Base-by-base conservation (phyloP, 1,140 invertebrate species). In the Parasteatoda tepidariorum region DNA sequence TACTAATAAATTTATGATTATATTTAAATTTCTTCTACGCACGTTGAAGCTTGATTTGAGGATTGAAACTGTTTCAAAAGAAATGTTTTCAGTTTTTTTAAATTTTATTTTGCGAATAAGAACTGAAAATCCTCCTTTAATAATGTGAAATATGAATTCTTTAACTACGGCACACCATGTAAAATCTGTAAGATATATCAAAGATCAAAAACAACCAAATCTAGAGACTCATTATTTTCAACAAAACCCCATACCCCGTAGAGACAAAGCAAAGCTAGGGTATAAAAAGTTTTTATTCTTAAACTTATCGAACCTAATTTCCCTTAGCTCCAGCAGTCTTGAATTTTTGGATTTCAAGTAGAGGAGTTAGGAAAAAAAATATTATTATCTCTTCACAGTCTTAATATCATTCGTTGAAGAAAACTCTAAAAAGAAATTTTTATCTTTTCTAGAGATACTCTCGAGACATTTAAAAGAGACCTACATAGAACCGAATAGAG, bases 91-190 rank as follows among this genome's bases (percentile, higher is more conserved):
- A 11, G 22, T 41, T 48, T 30, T 48, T 18, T 2, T n/a, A n/a
- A n/a, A n/a, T n/a, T n/a, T 18, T 64, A 31, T 30, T 30, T 31
- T 64, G 13, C 1, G 11, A 24, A 11, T 18, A 3, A 22, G 30
- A 31, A 75, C n/a, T 15, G n/a, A 62, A 57, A 79, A 79, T 79
- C 76, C 76, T 26, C 34, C 55, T 41, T 79, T 79, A 79, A 79
- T 64, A 79, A 79, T 79, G 30, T n/a, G 54, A 79, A 79, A 73
- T 66, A 78, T 57, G 76, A 28, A 79, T 68, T 79, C 76, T 79
- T 76, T 76, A 64, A 76, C 59, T 64, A 76, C 28, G 55, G 2
- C 5, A 24, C 61, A 64, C 34, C 33, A 26, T 28, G 48, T 26
- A 15, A 33, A 55, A 79, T 79, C 41, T 62, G 18, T 15, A 18